Evolutionary conservation across 1,140 invertebrate species (phyloP).

Genomic region (Sesamia nonagrioides): DNA sequence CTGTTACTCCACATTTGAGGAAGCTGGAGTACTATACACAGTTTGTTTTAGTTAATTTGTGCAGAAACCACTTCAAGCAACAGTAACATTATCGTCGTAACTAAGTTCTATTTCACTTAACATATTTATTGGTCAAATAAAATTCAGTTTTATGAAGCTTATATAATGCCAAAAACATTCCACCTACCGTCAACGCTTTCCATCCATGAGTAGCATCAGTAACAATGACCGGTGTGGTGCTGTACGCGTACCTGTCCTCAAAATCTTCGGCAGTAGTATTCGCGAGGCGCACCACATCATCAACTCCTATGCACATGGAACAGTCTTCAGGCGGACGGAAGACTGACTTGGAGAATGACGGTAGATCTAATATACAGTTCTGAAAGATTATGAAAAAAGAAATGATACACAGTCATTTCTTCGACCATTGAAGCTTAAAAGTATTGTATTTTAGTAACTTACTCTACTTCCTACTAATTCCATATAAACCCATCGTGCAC

Average conservation of each 20-base stretch:
- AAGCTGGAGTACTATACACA: too few species aligned
- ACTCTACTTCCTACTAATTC: slow-evolving; percentile 52
- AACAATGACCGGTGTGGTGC: slow-evolving; percentile 93
- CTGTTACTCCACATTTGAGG: too few species aligned
- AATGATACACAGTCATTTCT: too few species aligned
- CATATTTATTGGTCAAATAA: too few species aligned
- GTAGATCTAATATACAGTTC: slow-evolving; percentile 69
- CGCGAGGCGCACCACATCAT: slow-evolving; percentile 89
- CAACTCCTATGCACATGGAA: slow-evolving; percentile 90
- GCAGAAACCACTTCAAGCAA: too few species aligned
- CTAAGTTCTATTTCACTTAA: too few species aligned
- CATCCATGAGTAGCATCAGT: slow-evolving; percentile 93
- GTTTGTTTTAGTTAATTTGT: too few species aligned
- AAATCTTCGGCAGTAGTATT: slow-evolving; percentile 91
- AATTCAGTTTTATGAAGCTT: too few species aligned
- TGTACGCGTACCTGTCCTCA: slow-evolving; percentile 92
- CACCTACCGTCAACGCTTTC: slow-evolving; percentile 90
- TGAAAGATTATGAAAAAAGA: slow-evolving; percentile 30
- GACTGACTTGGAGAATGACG: slow-evolving; percentile 65
- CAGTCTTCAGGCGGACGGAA: slow-evolving; percentile 92
- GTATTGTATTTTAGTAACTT: slow-evolving; percentile 1
- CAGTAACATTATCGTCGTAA: too few species aligned
- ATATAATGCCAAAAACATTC: neutral
- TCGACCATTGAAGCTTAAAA: too few species aligned
- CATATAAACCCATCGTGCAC: slow-evolving; percentile 45